Conservation (phyloP, 2,888 invertebrate species). For the Pseudococcus jackbeardsleyi region DNA sequence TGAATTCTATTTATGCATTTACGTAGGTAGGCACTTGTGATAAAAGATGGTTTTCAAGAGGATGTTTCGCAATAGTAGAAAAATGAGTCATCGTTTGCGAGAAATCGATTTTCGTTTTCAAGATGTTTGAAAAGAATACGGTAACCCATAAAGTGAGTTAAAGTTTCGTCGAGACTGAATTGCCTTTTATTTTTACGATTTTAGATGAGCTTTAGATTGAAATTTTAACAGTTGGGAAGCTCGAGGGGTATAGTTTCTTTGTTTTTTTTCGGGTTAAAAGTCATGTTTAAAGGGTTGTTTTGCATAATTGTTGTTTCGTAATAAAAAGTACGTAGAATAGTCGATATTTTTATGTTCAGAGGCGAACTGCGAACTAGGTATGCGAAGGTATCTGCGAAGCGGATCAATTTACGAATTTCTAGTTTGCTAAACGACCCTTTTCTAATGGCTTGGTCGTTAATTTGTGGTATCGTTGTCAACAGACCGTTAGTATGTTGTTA, state of each 20-base stretch:
- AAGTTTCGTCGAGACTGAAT: not conserved
- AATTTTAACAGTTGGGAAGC: not conserved
- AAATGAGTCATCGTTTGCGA: constrained; percentile 4
- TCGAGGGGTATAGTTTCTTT: not conserved
- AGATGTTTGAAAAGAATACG: not conserved
- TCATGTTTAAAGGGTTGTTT: not conserved
- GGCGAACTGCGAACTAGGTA: too few species aligned
- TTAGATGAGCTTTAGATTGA: not conserved
- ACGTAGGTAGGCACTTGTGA: not conserved
- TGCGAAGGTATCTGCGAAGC: too few species aligned
- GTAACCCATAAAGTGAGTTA: not conserved
- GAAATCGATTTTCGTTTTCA: constrained; percentile 1
- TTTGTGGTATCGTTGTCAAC: too few species aligned
- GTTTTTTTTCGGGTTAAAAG: not conserved
- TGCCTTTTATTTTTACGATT: not conserved
- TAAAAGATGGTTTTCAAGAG: not conserved
- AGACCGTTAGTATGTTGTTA: too few species aligned
- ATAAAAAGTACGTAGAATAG: too few species aligned
- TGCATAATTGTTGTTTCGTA: not conserved
- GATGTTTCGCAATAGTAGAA: not conserved
- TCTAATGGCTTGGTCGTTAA: too few species aligned
- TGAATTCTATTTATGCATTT: not conserved
- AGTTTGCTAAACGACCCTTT: too few species aligned
- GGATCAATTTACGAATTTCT: too few species aligned
- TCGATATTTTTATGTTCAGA: too few species aligned